Evolutionary conservation across 2,797 vertebrate species (phyloP).

Genomic region (Manis pentadactyla): DNA sequence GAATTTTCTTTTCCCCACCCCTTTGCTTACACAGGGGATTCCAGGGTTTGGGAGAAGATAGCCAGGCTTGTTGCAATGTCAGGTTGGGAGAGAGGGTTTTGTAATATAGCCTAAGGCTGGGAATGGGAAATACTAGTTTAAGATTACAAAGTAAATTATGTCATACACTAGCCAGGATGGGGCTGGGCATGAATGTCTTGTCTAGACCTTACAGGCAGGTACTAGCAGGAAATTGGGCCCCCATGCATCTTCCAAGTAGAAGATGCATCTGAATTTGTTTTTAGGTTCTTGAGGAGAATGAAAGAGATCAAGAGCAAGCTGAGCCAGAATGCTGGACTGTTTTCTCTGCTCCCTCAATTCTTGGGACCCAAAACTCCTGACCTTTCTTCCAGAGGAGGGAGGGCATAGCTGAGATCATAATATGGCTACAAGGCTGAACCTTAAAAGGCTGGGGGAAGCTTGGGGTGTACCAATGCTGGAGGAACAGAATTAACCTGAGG

Average conservation of each 20-base stretch:
- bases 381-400: not conserved
- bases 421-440: not conserved
- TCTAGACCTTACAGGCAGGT: not conserved
- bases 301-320: not conserved
- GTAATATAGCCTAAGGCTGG: not conserved
- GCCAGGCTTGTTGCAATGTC: not conserved
- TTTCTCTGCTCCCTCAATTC: not conserved
- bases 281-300: not conserved
- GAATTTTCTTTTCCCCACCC: not conserved
- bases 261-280: not conserved
- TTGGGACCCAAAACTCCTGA: not conserved
- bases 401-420: not conserved
- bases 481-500: not conserved
- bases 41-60: not conserved
- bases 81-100: slow-evolving; percentile 1
- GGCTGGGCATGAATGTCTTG: not conserved
- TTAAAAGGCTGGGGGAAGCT: not conserved
- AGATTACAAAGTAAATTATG: not conserved
- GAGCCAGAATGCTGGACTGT: not conserved
- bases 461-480: not conserved
- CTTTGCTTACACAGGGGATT: not conserved
- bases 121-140: not conserved
- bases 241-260: not conserved
- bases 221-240: not conserved
- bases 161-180: not conserved